Conservation (phyloP, 1,140 invertebrate genomes). For the Camponotus pennsylvanicus region DNA sequence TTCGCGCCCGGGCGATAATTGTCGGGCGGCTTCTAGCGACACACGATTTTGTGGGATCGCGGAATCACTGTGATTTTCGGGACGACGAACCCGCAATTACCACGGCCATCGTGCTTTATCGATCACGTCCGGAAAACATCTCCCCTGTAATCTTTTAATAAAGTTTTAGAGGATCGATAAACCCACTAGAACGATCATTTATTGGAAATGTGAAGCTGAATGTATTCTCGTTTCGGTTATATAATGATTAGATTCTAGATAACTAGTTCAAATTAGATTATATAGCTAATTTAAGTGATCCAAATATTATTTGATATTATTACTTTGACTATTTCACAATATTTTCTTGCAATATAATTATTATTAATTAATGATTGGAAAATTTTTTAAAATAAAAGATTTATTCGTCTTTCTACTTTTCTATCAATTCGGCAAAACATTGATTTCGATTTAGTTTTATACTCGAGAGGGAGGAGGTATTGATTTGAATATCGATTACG, state of each 20-base stretch:
- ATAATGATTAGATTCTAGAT: slow-evolving; percentile 12
- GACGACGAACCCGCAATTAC: slow-evolving; percentile 54
- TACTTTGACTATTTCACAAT: too few relatives aligned
- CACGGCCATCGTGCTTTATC: slow-evolving; percentile 56
- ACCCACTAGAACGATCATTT: slow-evolving; percentile 22
- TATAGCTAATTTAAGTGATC: too few relatives aligned
- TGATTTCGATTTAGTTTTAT: too few relatives aligned
- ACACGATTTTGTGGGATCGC: slow-evolving; percentile 16
- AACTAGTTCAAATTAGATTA: neutral
- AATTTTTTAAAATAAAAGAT: too few relatives aligned
- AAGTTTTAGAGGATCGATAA: slow-evolving; percentile 42
- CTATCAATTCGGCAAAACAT: too few relatives aligned
- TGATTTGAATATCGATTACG: slow-evolving; percentile 78
- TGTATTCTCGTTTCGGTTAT: neutral
- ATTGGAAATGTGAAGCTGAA: slow-evolving; percentile 33
- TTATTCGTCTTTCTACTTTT: too few relatives aligned
- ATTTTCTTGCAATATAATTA: too few relatives aligned
- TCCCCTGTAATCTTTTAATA: slow-evolving; percentile 62
- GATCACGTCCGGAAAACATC: slow-evolving; percentile 49
- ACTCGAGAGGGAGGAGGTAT: slow-evolving; percentile 59
- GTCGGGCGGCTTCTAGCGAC: slow-evolving; percentile 10
- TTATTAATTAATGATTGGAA: too few relatives aligned
- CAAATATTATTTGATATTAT: too few relatives aligned
- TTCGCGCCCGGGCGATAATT: slow-evolving; percentile 57
- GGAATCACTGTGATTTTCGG: slow-evolving; percentile 28